Conservation (phyloP, 2,797 vertebrate genomes). For the Pangasius krempfi region DNA sequence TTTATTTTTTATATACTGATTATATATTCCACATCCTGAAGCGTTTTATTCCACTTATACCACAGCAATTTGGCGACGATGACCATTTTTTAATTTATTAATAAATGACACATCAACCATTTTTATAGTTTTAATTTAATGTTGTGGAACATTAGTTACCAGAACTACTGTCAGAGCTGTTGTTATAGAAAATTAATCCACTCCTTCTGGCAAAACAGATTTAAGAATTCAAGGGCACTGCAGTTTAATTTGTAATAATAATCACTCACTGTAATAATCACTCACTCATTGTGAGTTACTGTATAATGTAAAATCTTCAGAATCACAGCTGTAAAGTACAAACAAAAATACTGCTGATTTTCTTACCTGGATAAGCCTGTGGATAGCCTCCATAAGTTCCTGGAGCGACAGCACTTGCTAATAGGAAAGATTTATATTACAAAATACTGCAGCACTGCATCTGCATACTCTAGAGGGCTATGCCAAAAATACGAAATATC, state of each 20-base stretch:
- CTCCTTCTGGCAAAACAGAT: neutral
- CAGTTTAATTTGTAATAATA: neutral
- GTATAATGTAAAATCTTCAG: neutral
- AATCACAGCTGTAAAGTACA: neutral
- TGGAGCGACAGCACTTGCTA: slow-evolving; percentile 58
- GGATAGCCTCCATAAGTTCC: slow-evolving; percentile 71
- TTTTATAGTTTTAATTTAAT: neutral
- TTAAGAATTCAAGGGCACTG: neutral
- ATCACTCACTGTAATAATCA: neutral
- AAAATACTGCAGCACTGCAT: neutral
- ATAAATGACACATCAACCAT: too few relatives aligned
- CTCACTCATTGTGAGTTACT: neutral
- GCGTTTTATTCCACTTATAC: neutral
- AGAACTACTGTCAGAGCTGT: neutral
- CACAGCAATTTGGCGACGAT: too few relatives aligned
- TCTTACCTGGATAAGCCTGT: slow-evolving; percentile 72
- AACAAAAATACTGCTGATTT: neutral
- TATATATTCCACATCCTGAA: too few relatives aligned
- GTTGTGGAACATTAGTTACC: neutral
- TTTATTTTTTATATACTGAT: too few relatives aligned
- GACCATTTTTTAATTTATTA: too few relatives aligned
- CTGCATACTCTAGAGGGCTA: neutral
- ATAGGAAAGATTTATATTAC: slow-evolving; percentile 35
- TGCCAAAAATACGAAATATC: neutral
- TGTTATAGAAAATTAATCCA: neutral